Percentiles rank a stretch among this genome's conserved stretches.
phyloP scores from a whole-genome alignment of 2,113 vertebrate genomes.

The Mormoops blainvillei region DNA sequence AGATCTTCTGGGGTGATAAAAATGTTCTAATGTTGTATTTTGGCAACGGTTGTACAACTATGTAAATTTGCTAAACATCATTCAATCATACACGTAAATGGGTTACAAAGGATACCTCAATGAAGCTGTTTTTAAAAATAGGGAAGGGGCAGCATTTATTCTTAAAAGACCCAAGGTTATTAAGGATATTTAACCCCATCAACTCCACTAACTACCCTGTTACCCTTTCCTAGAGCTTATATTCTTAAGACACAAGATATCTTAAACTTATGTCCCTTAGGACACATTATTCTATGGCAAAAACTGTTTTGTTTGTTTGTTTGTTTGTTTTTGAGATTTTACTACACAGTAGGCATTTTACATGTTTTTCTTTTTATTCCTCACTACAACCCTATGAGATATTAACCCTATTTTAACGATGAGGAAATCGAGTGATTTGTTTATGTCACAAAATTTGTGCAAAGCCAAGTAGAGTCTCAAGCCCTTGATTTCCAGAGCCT shows the following conservation, averaged over 20 bases:
- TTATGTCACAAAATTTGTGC: neutral
- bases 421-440: neutral
- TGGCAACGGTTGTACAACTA: neutral
- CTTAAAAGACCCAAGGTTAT: neutral
- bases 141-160: neutral
- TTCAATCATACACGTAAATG: neutral
- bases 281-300: neutral
- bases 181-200: neutral
- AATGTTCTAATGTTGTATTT: neutral
- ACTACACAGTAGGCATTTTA: neutral
- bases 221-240: neutral
- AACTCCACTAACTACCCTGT: neutral
- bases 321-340: neutral
- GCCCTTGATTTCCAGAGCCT: neutral
- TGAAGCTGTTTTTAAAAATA: neutral
- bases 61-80: neutral
- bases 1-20: neutral
- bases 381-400: neutral
- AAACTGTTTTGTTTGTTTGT: neutral
- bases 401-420: neutral
- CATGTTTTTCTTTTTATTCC: neutral
- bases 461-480: neutral
- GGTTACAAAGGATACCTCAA: neutral
- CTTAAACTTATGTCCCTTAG: neutral
- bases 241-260: neutral